Conservation (phyloP, 1,140 invertebrate species). For the Hylyphantes graminicola region DNA sequence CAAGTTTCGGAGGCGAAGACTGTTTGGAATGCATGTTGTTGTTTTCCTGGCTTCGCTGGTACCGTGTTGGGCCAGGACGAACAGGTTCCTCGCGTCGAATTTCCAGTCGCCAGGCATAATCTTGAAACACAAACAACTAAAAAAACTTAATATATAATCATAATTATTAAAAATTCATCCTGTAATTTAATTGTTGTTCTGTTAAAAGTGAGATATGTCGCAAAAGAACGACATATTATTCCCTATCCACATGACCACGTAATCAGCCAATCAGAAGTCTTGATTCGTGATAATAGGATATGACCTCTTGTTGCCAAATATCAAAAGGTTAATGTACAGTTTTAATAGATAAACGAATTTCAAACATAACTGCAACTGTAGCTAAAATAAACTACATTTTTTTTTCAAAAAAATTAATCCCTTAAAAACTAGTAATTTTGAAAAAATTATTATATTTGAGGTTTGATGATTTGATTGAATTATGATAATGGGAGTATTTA, state of each 20-base stretch:
- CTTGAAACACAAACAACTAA: slow-evolving; percentile 16
- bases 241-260: slow-evolving; percentile 48
- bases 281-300: slow-evolving; percentile 45
- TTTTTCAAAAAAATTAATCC: no score
- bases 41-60: slow-evolving; percentile 45
- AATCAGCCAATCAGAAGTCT: slow-evolving; percentile 43
- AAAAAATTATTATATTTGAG: no score
- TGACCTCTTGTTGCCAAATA: slow-evolving; percentile 33
- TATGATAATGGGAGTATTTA: no score
- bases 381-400: no score
- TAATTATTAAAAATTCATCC: slow-evolving; percentile 27
- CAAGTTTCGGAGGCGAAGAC: not conserved
- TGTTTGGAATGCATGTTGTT: slow-evolving; percentile 37
- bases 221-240: slow-evolving; percentile 54
- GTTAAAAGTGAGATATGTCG: slow-evolving; percentile 36
- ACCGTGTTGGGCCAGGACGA: slow-evolving; percentile 33
- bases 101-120: slow-evolving; percentile 10
- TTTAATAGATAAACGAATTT: no score
- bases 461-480: no score
- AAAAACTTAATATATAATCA: slow-evolving; percentile 17
- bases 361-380: no score
- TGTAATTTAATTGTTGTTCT: slow-evolving; percentile 9
- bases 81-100: slow-evolving; percentile 11
- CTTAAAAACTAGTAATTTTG: no score
- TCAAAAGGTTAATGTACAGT: no score